Base-by-base conservation (phyloP, 2,888 invertebrate species). In the Coelopa pilipes region DNA sequence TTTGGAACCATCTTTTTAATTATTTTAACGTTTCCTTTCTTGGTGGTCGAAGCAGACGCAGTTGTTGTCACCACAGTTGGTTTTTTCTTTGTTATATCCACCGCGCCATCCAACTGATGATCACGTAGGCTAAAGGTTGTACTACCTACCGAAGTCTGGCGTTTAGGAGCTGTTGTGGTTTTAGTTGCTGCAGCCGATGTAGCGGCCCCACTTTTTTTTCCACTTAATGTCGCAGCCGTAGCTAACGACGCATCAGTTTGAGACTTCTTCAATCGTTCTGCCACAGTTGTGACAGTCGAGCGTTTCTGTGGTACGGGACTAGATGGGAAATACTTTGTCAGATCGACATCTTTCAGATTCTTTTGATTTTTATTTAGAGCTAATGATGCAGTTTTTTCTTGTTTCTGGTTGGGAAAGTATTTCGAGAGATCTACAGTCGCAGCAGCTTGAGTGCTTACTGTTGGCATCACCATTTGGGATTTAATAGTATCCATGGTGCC, bases 271-370 rank as follows among this genome's bases (percentile, higher is more conserved):
- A 86, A 74, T 24, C 82, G 79, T 70, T 87, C 84, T 1, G 85
- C 82, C 21, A 85, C 84, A 1, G 85, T 85, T 45, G 81, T 81
- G 0, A 86, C 84, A 34, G 80, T 80, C 0, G 81, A 77, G 34
- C 85, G 83, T 75, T 84, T 81, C 70, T 86, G 84, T 0, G 84
- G 82, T n/a, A 79, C 82, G 0, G 87, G 87, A 76, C 86, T 87
- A 49, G 81, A 82, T 5, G 87, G 84, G 78, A 88, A 88, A 73
- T 88, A 88, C 76, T 87, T 87, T 13, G 84, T 81, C n/a, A 88
- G 78, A 79, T 88, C 85, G 1, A 87, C 84, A 74, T 88, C 87
- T 70, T 87, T 87, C 0, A 88, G 75, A 2, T 84, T 86, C 78
- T 87, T 88, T 73, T 88, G 87, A 74, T 83, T 87, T 79, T 86